Conservation (phyloP, 2,113 vertebrate genomes). For the Ophiodon elongatus region DNA sequence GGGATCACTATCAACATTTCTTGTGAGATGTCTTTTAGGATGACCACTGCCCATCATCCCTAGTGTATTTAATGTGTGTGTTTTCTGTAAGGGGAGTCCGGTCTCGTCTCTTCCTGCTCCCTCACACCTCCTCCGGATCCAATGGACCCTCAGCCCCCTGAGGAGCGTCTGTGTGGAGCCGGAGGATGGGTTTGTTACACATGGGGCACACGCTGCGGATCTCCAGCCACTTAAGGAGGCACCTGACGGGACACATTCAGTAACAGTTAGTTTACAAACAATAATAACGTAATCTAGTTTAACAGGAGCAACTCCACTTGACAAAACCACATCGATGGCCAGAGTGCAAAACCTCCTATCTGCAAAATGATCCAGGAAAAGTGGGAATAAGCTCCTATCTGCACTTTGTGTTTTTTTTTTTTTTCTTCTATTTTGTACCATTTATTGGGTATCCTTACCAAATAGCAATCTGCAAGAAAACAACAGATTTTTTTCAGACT, state of each 20-base stretch:
- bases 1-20: slow-evolving; percentile 68
- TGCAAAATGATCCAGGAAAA: no score
- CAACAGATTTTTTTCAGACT: no score
- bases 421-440: no score
- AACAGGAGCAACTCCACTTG: neutral
- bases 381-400: no score
- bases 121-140: slow-evolving; percentile 86
- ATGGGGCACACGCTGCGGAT: slow-evolving; percentile 89
- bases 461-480: no score
- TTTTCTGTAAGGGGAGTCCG: slow-evolving; percentile 48
- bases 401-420: no score
- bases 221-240: slow-evolving; percentile 89
- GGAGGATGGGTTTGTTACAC: slow-evolving; percentile 88
- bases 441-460: no score
- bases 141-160: slow-evolving; percentile 82
- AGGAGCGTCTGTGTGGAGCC: slow-evolving; percentile 80
- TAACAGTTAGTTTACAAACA: neutral
- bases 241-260: slow-evolving; percentile 70
- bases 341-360: no score
- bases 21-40: slow-evolving; percentile 69
- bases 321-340: no score
- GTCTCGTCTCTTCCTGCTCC: neutral
- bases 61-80: slow-evolving; percentile 64
- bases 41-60: slow-evolving; percentile 62
- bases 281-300: neutral